A percentile compares a stretch with the other conserved stretches of the same genome.
phyloP scores from a whole-genome alignment of 1,140 invertebrate genomes.

The Tetraneura akinire region DNA sequence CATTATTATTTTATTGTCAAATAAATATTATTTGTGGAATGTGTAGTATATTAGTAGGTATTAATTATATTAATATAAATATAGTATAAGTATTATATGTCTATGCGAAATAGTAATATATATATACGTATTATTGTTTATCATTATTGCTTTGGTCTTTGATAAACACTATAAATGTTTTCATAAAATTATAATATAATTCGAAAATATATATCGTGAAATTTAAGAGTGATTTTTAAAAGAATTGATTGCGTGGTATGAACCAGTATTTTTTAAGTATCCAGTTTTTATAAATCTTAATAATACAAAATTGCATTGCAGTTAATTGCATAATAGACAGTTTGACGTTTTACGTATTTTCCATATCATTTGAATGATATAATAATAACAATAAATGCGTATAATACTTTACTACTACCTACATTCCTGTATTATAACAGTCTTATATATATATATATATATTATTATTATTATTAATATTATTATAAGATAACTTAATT shows the following conservation, averaged over 20 bases:
- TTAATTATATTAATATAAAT: too few relatives aligned
- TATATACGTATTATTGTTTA: too few relatives aligned
- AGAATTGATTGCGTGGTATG: background rate
- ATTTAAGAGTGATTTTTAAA: background rate
- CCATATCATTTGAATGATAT: background rate
- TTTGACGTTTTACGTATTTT: background rate
- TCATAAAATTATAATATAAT: background rate
- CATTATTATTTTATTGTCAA: too few relatives aligned
- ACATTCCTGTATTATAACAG: too few relatives aligned
- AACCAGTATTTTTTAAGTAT: background rate
- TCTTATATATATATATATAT: too few relatives aligned
- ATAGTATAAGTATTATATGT: too few relatives aligned
- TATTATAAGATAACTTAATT: background rate
- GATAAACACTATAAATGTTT: background rate
- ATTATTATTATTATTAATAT: too few relatives aligned
- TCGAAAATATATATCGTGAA: background rate
- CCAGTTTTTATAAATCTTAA: background rate
- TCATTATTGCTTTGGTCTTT: too few relatives aligned
- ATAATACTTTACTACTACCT: background rate
- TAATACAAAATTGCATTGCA: background rate
- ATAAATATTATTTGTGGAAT: too few relatives aligned
- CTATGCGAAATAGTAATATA: too few relatives aligned
- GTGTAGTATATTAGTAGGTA: too few relatives aligned
- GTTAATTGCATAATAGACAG: background rate
- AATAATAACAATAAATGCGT: constrained; percentile 10